Conservation (phyloP, 2,113 vertebrate genomes). For the Burhinus oedicnemus region DNA sequence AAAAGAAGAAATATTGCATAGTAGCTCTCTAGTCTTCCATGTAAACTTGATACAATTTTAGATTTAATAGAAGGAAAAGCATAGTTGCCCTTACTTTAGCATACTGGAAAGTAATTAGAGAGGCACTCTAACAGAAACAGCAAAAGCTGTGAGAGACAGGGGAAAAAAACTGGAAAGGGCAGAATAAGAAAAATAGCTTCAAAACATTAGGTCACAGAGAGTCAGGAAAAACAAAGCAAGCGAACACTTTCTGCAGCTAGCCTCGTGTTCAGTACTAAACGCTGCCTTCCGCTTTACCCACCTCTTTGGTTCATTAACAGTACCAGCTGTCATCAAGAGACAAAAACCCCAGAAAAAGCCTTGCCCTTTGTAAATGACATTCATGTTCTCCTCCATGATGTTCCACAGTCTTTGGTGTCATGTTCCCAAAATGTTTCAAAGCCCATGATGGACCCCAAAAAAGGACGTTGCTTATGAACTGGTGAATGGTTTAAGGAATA, state of each 20-base stretch:
- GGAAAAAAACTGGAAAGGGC: not conserved
- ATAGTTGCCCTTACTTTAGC: not conserved
- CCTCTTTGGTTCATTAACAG: not conserved
- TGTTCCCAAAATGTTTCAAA: not conserved
- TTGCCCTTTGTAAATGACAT: not conserved
- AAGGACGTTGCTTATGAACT: not conserved
- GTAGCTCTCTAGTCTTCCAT: not conserved
- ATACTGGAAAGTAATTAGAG: not conserved
- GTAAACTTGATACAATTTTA: not conserved
- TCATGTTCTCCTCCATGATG: not conserved
- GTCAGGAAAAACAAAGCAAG: not conserved
- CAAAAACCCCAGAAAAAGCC: not conserved
- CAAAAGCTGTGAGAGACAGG: not conserved
- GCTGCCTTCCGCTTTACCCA: not conserved
- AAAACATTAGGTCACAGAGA: not conserved
- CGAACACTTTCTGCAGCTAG: not conserved
- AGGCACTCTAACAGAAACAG: not conserved
- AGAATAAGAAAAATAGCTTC: not conserved
- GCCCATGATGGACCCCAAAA: not conserved
- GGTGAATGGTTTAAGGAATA: not conserved
- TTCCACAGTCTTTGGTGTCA: not conserved
- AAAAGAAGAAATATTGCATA: not conserved
- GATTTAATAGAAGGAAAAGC: not conserved
- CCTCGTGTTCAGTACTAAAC: not conserved
- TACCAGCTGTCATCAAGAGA: not conserved